Evolutionary conservation across 2,113 vertebrate genomes (phyloP).

Genomic region (Pterophyllum scalare): DNA sequence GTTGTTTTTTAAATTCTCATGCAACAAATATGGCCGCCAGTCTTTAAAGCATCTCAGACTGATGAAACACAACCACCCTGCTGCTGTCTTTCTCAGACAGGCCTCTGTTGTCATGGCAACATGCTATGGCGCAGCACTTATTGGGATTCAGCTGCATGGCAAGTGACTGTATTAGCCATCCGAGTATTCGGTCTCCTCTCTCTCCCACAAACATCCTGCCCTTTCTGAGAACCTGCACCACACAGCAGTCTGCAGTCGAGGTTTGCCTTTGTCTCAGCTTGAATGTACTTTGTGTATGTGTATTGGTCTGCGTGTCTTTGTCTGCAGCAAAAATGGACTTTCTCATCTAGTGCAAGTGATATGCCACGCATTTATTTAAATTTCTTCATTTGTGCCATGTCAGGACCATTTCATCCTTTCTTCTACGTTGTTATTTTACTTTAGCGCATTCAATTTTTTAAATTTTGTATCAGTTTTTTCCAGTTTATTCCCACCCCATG

Average conservation of each 20-base stretch:
- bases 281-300: slow-evolving; percentile 34
- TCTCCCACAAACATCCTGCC: slow-evolving; percentile 51
- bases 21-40: slow-evolving; percentile 64
- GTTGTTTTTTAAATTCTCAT: slow-evolving; percentile 1
- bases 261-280: slow-evolving; percentile 54
- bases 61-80: slow-evolving; percentile 70
- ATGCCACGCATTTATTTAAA: slow-evolving; percentile 4
- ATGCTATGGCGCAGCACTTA: slow-evolving; percentile 92
- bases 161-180: slow-evolving; percentile 65
- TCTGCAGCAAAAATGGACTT: slow-evolving; percentile 66
- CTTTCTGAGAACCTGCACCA: slow-evolving; percentile 49
- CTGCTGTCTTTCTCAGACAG: slow-evolving; percentile 80
- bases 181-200: slow-evolving; percentile 58
- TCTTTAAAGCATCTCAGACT: slow-evolving; percentile 50
- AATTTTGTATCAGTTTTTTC: slow-evolving; percentile 28
- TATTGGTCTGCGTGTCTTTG: slow-evolving; percentile 52
- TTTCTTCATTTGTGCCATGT: slow-evolving; percentile 26
- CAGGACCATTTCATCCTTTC: slow-evolving; percentile 23
- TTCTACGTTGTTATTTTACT: background rate
- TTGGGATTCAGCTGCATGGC: slow-evolving; percentile 83
- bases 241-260: slow-evolving; percentile 39
- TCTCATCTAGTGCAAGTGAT: slow-evolving; percentile 36
- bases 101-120: slow-evolving; percentile 95
- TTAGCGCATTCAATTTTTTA: slow-evolving; percentile 39
- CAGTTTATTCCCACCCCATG: slow-evolving; percentile 45